Evolutionary conservation across 2,113 vertebrate genomes (phyloP).

Genomic region (Hypanus sabinus): DNA sequence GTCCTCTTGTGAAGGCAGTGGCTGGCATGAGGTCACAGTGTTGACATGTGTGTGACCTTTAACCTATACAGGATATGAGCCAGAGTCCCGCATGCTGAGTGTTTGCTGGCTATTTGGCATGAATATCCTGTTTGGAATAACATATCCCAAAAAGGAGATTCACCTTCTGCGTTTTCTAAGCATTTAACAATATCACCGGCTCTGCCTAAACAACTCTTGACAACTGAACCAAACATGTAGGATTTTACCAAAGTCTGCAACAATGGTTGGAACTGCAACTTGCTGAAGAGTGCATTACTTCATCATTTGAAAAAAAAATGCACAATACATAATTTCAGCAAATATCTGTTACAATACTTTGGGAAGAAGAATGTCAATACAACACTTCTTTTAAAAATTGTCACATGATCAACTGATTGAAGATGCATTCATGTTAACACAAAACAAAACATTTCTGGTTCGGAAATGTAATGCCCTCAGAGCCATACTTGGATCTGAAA

Average conservation of each 20-base stretch:
- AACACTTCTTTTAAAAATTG: not conserved
- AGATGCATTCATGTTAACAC: not conserved
- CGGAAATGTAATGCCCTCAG: not conserved
- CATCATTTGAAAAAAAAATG: not conserved
- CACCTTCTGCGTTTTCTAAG: not conserved
- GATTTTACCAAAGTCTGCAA: not conserved
- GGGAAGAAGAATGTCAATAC: conserved; percentile 1
- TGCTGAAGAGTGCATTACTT: not conserved
- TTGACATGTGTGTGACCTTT: not conserved
- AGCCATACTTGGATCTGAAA: not conserved
- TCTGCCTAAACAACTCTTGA: not conserved
- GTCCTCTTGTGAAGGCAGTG: not conserved
- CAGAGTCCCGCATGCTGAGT: conserved; percentile 17
- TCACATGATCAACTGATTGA: not conserved
- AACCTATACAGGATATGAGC: conserved; percentile 29
- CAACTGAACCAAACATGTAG: not conserved
- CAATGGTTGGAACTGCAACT: not conserved
- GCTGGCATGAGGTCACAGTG: conserved; percentile 30
- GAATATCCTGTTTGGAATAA: conserved; percentile 12
- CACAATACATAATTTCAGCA: not conserved
- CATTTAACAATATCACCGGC: not conserved
- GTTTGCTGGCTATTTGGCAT: conserved; percentile 16
- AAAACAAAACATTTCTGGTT: not conserved
- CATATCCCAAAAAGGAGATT: not conserved
- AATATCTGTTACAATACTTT: not conserved